phyloP scores from a whole-genome alignment of 2,888 invertebrate species.

The Rhopalosiphum nymphaeae region DNA sequence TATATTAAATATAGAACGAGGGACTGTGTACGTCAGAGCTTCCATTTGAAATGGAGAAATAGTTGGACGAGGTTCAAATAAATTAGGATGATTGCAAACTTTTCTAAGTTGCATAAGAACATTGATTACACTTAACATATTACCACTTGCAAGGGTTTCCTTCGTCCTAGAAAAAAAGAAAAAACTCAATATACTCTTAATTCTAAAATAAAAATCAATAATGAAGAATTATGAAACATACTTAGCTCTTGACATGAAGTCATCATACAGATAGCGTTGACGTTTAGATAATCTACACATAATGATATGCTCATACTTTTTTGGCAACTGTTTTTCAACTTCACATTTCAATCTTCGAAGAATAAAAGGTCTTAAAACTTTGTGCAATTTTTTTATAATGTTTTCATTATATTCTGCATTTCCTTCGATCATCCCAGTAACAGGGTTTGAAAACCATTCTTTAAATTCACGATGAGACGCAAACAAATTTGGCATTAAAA shows the following conservation, averaged over 20 bases:
- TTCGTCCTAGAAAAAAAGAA: constrained; percentile 78
- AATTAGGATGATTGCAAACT: constrained; percentile 98
- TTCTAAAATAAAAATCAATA: not conserved
- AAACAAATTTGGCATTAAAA: constrained; percentile 97
- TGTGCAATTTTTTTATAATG: constrained; percentile 89
- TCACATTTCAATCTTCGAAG: constrained; percentile 91
- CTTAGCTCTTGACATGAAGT: constrained; percentile 98
- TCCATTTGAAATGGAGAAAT: constrained; percentile 93
- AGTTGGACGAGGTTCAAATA: constrained; percentile 96
- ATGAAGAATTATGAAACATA: constrained; percentile 72
- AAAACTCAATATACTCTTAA: not conserved
- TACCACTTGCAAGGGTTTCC: constrained; percentile 93
- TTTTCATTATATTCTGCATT: constrained; percentile 91
- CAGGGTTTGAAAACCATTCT: constrained; percentile 98
- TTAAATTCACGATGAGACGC: constrained; percentile 96
- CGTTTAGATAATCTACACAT: constrained; percentile 95
- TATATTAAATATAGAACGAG: constrained; percentile 80
- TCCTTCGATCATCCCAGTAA: constrained; percentile 96
- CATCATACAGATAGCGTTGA: constrained; percentile 97
- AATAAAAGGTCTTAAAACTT: constrained; percentile 93
- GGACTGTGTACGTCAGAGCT: constrained; percentile 79
- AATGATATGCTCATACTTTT: constrained; percentile 95
- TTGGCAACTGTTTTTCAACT: constrained; percentile 97
- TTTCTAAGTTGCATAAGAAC: constrained; percentile 97
- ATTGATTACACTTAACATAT: constrained; percentile 94